Conservation (phyloP, 2,888 invertebrate species). For the Omphaloscelis lunosa region DNA sequence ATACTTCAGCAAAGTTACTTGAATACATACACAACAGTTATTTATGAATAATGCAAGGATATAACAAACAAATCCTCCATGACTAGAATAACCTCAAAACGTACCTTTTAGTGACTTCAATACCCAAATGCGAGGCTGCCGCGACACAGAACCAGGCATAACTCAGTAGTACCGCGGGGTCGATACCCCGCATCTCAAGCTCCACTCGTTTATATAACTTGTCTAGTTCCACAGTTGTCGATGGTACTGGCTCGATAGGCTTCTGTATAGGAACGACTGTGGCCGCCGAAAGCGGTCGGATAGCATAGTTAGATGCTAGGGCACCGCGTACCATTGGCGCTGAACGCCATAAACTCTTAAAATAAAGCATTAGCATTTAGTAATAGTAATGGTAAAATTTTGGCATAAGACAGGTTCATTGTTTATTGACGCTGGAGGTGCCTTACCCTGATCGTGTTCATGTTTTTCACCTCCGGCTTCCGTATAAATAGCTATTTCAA, state of each 20-base stretch:
- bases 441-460: constrained; percentile 78
- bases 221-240: constrained; percentile 89
- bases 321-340: constrained; percentile 72
- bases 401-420: not conserved
- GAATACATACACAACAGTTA: not conserved
- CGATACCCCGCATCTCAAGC: constrained; percentile 96
- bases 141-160: constrained; percentile 96
- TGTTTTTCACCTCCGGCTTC: constrained; percentile 20
- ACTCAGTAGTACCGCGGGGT: constrained; percentile 96
- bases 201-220: constrained; percentile 96
- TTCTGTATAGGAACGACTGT: constrained; percentile 71
- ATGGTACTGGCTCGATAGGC: constrained; percentile 71
- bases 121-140: constrained; percentile 95
- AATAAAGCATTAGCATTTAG: constrained; percentile 1
- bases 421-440: constrained; percentile 13
- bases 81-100: constrained; percentile 64
- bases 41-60: not conserved
- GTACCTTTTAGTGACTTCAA: constrained; percentile 93
- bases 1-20: not conserved
- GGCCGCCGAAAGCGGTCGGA: constrained; percentile 74
- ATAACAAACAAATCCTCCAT: not conserved
- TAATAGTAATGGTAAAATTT: not conserved
- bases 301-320: constrained; percentile 67
- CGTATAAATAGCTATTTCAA: not conserved
- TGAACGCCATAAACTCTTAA: constrained; percentile 81